Evolutionary conservation across 2,888 invertebrate genomes (phyloP), one percentile per base, ranked within the genome.

Genomic region (Drosophila neonasuta): DNA sequence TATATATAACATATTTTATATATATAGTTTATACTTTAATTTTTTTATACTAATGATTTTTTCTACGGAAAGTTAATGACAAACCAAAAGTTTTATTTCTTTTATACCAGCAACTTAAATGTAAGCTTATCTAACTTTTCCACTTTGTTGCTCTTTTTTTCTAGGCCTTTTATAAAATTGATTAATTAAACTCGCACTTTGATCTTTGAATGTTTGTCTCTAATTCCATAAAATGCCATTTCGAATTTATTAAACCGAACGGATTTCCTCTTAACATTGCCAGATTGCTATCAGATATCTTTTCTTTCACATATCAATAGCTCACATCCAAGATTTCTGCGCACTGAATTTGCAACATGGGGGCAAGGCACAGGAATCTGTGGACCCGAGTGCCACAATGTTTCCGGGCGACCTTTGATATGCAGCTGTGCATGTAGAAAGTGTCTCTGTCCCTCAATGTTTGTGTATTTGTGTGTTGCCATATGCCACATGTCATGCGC

Each of bases 401-500:
- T 74, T 74, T 63, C 64, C 64, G 64, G 46, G 24, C 49, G 56
- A 84, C 81, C 69, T 86, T 67, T 65, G 66, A 78, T 75, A 65
- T 86, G 79, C 80, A 86, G 80, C 80, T 84, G 87, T 59, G 50
- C 58, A 56, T 52, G 52, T 61, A 34, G 24, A 5, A 41, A 41
- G 13, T 44, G 42, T 52, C 2, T 30, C 29, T 15, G 2, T 24
- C 29, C 24, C 46, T 30, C 44, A 10, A 11, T 52, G 29, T 36
- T 11, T 24, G 32, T 45, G 34, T 30, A 29, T 32, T 15, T 46
- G 24, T 61, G 51, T 56, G 11, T 30, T 55, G 58, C 54, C 80
- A 80, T 78, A 86, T 86, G 76, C 62, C 76, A 71, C 77, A 77
- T 79, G 84, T 64, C 84, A 74, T 77, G 80, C 48, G 79, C 82